Base-by-base conservation (phyloP, 2,888 invertebrate genomes). In the Matsumyia berberina region DNA sequence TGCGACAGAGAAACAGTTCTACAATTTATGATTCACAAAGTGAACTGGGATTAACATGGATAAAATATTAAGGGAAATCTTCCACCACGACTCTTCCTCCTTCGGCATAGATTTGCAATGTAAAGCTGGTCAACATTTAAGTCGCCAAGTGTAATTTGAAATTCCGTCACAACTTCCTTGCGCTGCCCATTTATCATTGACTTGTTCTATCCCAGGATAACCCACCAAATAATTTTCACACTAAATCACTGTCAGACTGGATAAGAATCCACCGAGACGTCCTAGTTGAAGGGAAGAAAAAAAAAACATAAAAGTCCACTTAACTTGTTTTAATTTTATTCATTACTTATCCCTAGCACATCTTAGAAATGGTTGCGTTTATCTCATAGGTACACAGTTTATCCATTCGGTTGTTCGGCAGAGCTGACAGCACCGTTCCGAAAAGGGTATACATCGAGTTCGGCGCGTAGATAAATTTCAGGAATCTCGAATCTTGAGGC, bases 381-480 rank as follows among this genome's bases (percentile, higher is more conserved):
- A 90, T 87, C 73, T 88, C 89, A 37, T 88, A 89, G 17, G 86
- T 67, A 51, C 88, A 88, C 46, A 74, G 77, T 55, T 78, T 78
- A n/a, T 70, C 82, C 69, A 80, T 15, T 9, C 64, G 60, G 11
- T 89, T 88, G 29, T 88, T 86, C 11, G 88, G 72, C 58, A 80
- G 85, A 15, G 80, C 57, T 0, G 88, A 79, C 12, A 87, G 88
- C 15, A 90, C 87, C 1, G 86, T 87, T 5, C 90, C 89, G 6
- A 82, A 79, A 0, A 90, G 31, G 0, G 88, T 81, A 17, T 89
- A 88, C 0, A 89, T 7, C 1, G 88, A 88, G 31, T 90, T 89
- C 2, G 90, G 88, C 19, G 87, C 86, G 15, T 89, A 90, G 87
- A 90, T 88, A 8, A 88, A 89, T 73, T 88, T 90, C 5, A 90